Evolutionary conservation across 2,797 vertebrate genomes (phyloP).

Genomic region (Acanthurus leucopareius): DNA sequence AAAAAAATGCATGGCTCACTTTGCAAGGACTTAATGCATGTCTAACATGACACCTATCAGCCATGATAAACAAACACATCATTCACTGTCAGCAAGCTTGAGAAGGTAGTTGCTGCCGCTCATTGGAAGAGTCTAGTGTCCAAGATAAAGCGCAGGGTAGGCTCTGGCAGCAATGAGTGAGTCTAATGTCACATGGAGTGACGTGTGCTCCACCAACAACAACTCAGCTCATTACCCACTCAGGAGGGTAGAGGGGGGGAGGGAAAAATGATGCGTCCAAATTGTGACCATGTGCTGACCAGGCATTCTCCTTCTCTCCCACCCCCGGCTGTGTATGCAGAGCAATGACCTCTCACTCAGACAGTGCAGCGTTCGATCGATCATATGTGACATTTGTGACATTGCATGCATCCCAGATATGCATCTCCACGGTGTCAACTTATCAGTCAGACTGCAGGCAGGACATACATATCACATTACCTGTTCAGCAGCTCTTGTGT

Average conservation of each 20-base stretch:
- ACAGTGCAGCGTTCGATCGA: conserved; percentile 63
- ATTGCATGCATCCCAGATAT: conserved; percentile 70
- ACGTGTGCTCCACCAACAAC: conserved; percentile 71
- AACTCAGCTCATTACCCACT: conserved; percentile 80
- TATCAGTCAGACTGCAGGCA: conserved; percentile 68
- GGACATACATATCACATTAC: conserved; percentile 71
- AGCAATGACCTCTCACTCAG: conserved; percentile 77
- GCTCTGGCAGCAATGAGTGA: conserved; percentile 64
- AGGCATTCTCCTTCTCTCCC: conserved; percentile 62
- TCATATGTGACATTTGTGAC: conserved; percentile 81
- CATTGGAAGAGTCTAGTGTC: conserved; percentile 51
- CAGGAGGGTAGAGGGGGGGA: conserved; percentile 40
- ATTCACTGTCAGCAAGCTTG: conserved; percentile 76
- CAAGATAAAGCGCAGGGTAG: conserved; percentile 43
- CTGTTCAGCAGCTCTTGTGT: conserved; percentile 46
- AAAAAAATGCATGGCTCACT: conserved; percentile 57
- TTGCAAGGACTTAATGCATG: conserved; percentile 70
- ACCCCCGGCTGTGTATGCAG: conserved; percentile 68
- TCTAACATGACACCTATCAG: conserved; percentile 80
- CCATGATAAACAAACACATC: conserved; percentile 79
- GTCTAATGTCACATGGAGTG: conserved; percentile 75
- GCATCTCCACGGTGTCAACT: conserved; percentile 70
- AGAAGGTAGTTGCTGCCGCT: conserved; percentile 51
- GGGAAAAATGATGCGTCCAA: conserved; percentile 65
- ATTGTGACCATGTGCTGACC: conserved; percentile 82